phyloP scores from a whole-genome alignment of 2,113 vertebrate genomes.

The Felis chaus region DNA sequence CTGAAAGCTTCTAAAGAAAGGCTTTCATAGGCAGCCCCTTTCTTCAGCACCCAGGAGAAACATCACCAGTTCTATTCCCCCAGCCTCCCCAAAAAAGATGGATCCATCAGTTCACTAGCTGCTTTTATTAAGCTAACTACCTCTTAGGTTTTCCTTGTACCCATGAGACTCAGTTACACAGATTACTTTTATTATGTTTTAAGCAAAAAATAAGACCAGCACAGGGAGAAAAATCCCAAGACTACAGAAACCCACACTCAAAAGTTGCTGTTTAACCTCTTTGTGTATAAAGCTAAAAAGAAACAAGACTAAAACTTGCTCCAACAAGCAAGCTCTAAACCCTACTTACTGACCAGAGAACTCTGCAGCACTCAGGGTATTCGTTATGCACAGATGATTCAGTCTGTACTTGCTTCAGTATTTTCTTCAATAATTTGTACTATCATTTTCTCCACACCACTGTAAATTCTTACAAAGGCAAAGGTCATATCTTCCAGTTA shows the following conservation, averaged over 20 bases:
- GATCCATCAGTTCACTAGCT: not conserved
- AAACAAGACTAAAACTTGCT: conserved; percentile 6
- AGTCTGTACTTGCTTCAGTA: not conserved
- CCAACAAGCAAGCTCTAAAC: not conserved
- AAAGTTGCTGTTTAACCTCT: not conserved
- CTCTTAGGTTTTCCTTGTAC: not conserved
- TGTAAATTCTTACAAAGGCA: not conserved
- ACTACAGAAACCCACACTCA: conserved; percentile 6
- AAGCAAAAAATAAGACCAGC: not conserved
- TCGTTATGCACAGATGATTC: not conserved
- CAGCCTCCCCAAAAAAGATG: not conserved
- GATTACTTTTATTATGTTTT: not conserved
- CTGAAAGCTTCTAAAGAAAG: not conserved
- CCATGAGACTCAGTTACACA: not conserved
- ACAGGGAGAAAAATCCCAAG: conserved; percentile 4
- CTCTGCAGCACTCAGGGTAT: not conserved
- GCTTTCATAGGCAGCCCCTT: not conserved
- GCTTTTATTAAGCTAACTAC: not conserved
- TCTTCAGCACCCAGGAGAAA: not conserved
- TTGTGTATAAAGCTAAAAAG: conserved; percentile 38
- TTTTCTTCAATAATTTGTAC: conserved; percentile 28
- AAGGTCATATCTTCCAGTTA: not conserved
- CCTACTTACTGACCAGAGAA: not conserved
- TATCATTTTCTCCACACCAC: not conserved
- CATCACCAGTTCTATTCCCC: not conserved